A percentile compares a stretch with the other conserved stretches of the same genome.
Evolutionary conservation across 2,113 vertebrate species (phyloP).

Genomic region (Natator depressus): DNA sequence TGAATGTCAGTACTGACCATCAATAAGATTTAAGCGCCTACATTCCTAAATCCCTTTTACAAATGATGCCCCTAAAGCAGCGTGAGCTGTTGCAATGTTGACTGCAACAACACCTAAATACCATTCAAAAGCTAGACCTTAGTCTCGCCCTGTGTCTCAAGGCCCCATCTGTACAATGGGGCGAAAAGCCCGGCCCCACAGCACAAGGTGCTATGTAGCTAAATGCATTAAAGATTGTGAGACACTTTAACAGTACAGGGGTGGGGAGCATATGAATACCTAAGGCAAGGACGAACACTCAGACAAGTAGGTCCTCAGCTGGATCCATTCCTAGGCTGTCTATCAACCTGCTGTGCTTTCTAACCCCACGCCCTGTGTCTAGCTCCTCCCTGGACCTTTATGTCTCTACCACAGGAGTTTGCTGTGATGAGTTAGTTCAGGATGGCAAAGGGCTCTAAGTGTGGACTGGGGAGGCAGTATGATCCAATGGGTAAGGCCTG

Average conservation of each 20-base stretch:
- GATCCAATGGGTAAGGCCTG: background rate
- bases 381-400: too few relatives aligned
- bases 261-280: background rate
- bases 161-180: too few relatives aligned
- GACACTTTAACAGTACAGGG: background rate
- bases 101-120: background rate
- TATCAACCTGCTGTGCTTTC: background rate
- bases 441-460: background rate
- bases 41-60: too few relatives aligned
- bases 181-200: too few relatives aligned
- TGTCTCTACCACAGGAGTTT: background rate
- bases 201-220: background rate
- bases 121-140: background rate
- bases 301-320: background rate
- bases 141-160: background rate
- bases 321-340: background rate
- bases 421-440: background rate
- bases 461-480: background rate
- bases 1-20: too few relatives aligned
- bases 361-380: too few relatives aligned
- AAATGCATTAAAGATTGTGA: background rate
- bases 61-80: too few relatives aligned
- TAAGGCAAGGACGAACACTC: background rate
- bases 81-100: background rate
- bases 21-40: too few relatives aligned